Percentiles rank a stretch among this genome's conserved stretches.
Evolutionary conservation across 2,888 invertebrate genomes (phyloP).

Genomic region (Drosophila siamana): DNA sequence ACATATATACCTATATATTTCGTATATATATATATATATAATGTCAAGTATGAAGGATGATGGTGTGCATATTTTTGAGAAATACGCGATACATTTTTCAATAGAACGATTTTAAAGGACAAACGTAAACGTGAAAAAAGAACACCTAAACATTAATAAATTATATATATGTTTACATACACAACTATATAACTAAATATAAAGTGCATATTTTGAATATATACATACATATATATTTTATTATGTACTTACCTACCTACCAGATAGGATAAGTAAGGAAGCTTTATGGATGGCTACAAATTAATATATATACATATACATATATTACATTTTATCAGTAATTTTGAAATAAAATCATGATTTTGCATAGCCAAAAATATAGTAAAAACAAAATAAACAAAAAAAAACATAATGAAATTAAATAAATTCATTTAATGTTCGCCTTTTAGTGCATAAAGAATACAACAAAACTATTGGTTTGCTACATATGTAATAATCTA

Average conservation of each 20-base stretch:
- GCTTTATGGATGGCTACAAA: slow-evolving; percentile 56
- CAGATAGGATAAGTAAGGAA: slow-evolving; percentile 42
- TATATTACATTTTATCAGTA: slow-evolving; percentile 13
- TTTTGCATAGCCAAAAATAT: slow-evolving; percentile 8
- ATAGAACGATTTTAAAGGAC: slow-evolving; percentile 60
- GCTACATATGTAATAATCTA: slow-evolving; percentile 1
- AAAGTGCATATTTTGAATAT: slow-evolving; percentile 46
- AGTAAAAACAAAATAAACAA: slow-evolving; percentile 22
- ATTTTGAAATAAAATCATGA: slow-evolving; percentile 11
- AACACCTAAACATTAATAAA: slow-evolving; percentile 48
- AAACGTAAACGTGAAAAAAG: not conserved
- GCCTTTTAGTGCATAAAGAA: slow-evolving; percentile 15
- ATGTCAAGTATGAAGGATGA: slow-evolving; percentile 40
- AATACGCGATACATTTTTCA: slow-evolving; percentile 60
- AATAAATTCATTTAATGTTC: slow-evolving; percentile 9
- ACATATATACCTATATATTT: slow-evolving; percentile 34
- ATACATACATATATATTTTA: slow-evolving; percentile 59
- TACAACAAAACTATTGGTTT: not conserved
- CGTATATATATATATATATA: slow-evolving; percentile 26
- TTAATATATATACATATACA: slow-evolving; percentile 1
- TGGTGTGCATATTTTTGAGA: slow-evolving; percentile 73
- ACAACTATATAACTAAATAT: slow-evolving; percentile 24
- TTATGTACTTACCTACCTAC: slow-evolving; percentile 59
- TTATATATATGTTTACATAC: slow-evolving; percentile 35
- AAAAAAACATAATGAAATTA: not conserved